Conservation (phyloP, 2,797 vertebrate species). For the Hippocampus kuda region DNA sequence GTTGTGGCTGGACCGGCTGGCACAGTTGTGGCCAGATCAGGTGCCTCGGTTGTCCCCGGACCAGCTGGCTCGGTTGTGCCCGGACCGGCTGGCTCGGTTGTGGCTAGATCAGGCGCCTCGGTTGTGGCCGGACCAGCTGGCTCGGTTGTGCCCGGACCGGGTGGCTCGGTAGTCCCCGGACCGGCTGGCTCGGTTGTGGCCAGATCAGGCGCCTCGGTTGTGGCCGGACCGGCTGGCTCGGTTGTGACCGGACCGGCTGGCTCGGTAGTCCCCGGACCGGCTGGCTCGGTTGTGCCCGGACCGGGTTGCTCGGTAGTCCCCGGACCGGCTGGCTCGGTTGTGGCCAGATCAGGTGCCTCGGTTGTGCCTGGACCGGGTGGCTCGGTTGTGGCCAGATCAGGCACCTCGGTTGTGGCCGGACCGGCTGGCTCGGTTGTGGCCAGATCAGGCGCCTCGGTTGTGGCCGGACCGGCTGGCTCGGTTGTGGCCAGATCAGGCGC, state of each 20-base stretch:
- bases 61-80: too few relatives aligned
- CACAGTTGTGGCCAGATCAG: not conserved
- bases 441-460: not conserved
- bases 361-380: not conserved
- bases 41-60: not conserved
- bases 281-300: not conserved
- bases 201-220: rapidly evolving
- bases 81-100: not conserved
- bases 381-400: not conserved
- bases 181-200: not conserved
- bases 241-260: rapidly evolving
- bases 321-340: not conserved
- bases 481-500: not conserved
- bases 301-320: not conserved
- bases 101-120: not conserved
- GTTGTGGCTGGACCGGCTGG: not conserved
- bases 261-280: too few relatives aligned
- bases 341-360: not conserved
- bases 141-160: too few relatives aligned
- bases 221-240: not conserved
- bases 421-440: not conserved
- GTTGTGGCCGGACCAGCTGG: not conserved
- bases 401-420: not conserved
- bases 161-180: not conserved
- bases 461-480: rapidly evolving